Evolutionary conservation across 2,797 vertebrate species (phyloP).

Genomic region (Pelochelys cantorii): DNA sequence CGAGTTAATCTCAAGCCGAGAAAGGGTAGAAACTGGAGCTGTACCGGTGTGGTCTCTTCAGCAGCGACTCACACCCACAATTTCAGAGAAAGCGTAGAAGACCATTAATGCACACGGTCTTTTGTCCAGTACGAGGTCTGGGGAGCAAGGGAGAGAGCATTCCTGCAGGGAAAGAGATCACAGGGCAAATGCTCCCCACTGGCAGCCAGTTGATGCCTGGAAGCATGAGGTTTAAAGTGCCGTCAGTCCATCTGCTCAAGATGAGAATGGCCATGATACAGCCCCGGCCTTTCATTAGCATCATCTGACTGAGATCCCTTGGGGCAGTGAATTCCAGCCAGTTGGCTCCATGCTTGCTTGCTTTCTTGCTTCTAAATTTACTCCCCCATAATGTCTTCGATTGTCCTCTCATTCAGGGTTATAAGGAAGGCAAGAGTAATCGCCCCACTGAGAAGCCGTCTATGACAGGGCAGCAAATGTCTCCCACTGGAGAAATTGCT

Average conservation of each 20-base stretch:
- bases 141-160: constrained; percentile 8
- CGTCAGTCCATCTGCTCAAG: background rate
- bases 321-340: background rate
- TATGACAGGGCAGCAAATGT: background rate
- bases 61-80: constrained; percentile 24
- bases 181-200: background rate
- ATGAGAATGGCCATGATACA: constrained; percentile 18
- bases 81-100: background rate
- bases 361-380: constrained; percentile 41
- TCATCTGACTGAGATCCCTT: constrained; percentile 16
- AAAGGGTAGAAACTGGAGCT: constrained; percentile 28
- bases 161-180: constrained; percentile 32
- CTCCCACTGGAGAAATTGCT: background rate
- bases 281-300: constrained; percentile 20
- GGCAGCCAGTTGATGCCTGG: constrained; percentile 14
- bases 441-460: background rate
- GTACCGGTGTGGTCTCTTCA: constrained; percentile 15
- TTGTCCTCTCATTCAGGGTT: background rate
- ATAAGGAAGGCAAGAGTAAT: background rate
- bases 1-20: background rate
- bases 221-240: constrained; percentile 8
- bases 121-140: constrained; percentile 33
- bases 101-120: constrained; percentile 16
- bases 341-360: constrained; percentile 21
- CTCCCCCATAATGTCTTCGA: constrained; percentile 17